Percentiles rank a stretch among this genome's conserved stretches.
Evolutionary conservation across 1,140 invertebrate species (phyloP).

Genomic region (Samia ricini): DNA sequence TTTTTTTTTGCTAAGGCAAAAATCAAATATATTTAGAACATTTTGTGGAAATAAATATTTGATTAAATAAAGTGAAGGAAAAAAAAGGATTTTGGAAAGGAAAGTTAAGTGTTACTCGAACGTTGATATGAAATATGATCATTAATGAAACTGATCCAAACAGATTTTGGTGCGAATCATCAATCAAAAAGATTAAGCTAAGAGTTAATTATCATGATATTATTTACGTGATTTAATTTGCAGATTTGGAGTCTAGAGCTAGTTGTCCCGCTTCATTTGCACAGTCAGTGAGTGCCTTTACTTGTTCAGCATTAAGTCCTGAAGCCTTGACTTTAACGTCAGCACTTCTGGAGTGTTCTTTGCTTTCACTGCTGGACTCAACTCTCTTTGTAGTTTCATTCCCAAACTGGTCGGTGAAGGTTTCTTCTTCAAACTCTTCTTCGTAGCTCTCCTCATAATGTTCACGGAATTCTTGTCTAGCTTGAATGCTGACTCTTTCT

Average conservation of each 20-base stretch:
- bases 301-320: constrained; percentile 69
- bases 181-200: not conserved
- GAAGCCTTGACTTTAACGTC: constrained; percentile 73
- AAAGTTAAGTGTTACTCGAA: constrained; percentile 31
- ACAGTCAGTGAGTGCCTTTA: constrained; percentile 73
- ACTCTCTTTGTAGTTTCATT: constrained; percentile 68
- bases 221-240: constrained; percentile 62
- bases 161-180: not conserved
- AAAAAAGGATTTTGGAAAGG: constrained; percentile 8
- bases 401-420: constrained; percentile 68
- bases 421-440: constrained; percentile 74
- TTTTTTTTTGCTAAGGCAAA: no score
- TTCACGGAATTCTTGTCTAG: constrained; percentile 73
- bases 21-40: no score
- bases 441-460: constrained; percentile 69
- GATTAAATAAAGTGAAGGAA: not conserved
- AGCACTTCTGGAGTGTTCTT: constrained; percentile 71
- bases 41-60: not conserved
- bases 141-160: not conserved
- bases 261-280: constrained; percentile 71
- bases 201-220: not conserved
- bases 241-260: constrained; percentile 67
- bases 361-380: constrained; percentile 71
- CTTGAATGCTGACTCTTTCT: constrained; percentile 66
- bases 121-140: constrained; percentile 16